A percentile compares a stretch with the other conserved stretches of the same genome.
phyloP scores from a whole-genome alignment of 30 jellyfish, hydroid and myxozoan genomes.

The Hydra vulgaris region DNA sequence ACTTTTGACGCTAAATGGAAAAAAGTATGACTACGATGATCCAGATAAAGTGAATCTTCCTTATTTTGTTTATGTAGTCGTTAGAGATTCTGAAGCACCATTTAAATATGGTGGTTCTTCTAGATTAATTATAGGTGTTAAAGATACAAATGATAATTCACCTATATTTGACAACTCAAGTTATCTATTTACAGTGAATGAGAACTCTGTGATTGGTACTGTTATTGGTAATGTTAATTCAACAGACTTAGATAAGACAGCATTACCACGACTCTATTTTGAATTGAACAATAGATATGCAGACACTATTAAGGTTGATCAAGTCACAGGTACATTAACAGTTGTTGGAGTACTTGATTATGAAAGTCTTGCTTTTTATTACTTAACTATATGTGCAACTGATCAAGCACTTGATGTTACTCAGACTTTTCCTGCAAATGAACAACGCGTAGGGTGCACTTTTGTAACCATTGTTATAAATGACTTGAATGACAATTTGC shows the following conservation, averaged over 20 bases:
- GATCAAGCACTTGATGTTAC: constrained; percentile 34
- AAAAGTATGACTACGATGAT: constrained; percentile 1
- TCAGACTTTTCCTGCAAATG: constrained; percentile 11
- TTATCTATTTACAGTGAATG: constrained; percentile 1
- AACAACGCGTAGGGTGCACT: constrained; percentile 19
- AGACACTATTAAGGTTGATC: constrained; percentile 14
- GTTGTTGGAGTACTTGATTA: constrained; percentile 37
- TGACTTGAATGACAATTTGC: constrained; percentile 58
- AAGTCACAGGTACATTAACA: constrained; percentile 28
- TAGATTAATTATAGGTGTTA: constrained; percentile 23
- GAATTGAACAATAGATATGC: not conserved
- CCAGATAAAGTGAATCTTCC: not conserved
- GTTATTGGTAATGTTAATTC: constrained; percentile 17
- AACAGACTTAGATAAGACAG: constrained; percentile 1
- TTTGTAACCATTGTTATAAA: constrained; percentile 28
- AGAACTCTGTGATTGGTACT: not conserved
- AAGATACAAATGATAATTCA: constrained; percentile 76
- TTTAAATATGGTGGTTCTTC: not conserved
- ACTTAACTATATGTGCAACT: constrained; percentile 33
- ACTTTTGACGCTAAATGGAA: not conserved
- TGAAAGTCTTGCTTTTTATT: constrained; percentile 17
- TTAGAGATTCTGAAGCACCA: constrained; percentile 51
- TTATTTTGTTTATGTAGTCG: constrained; percentile 14
- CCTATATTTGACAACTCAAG: constrained; percentile 24
- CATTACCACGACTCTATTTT: not conserved